Evolutionary conservation across 1,140 invertebrate species (phyloP), one percentile per base, ranked within the genome.

Genomic region (Micrasema longulum): DNA sequence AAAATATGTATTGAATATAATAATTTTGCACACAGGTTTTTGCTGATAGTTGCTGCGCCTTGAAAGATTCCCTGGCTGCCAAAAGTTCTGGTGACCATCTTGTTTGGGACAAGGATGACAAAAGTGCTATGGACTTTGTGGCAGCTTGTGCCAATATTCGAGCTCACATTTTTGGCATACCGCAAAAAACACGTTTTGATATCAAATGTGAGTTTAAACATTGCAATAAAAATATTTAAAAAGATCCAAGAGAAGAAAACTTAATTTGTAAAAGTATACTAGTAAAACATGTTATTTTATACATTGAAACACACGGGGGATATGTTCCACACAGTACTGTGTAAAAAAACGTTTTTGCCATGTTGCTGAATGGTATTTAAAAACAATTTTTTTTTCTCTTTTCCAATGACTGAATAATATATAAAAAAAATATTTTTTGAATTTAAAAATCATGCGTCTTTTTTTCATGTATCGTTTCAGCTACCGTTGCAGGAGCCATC

Each of bases 101-200:
- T 0, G 89, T 96, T 22, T 99, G 97, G 97, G 97, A 99, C 81
- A 99, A 99, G 83, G 98, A 99, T 85, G 96, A 99, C 81, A 91
- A 93, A 71, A 83, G 88, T 71, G 91, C 94, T 0, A 96, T 99
- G 94, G 92, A 99, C 83, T 99, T 99, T 87, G 97, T 99, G 2
- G 92, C 96, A 0, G 90, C 95, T 1, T 96, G 95, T 82, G 92
- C 97, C 0, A 99, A 99, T 82, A 92, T 99, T 68, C 87, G 98
- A 41, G 90, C 94, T 0, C 85, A 95, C 76, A 95, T 99, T 76
- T 99, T 99, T 84, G 89, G 91, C 43, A 99, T 99, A 79, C 80
- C 87, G 45, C 87, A 89, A 50, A 97, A 98, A 79, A 93, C 92
- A 0, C 87, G 92, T 57, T 99, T 99, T 84, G 95, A 98, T 78